Percentiles rank a stretch among this genome's conserved stretches.
phyloP scores from a whole-genome alignment of 2,888 invertebrate genomes.

The Osmoderma eremita region DNA sequence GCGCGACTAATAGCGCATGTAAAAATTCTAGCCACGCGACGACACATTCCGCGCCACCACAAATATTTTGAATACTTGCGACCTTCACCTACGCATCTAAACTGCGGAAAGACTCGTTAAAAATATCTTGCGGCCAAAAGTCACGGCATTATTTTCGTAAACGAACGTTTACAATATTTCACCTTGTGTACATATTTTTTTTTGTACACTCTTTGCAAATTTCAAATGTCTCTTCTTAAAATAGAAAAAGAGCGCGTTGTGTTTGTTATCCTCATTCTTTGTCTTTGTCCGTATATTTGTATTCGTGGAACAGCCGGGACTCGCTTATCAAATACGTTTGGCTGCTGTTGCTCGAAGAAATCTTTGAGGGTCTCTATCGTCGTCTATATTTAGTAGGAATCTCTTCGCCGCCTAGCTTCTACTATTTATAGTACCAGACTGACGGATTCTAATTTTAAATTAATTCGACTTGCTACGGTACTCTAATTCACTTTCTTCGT shows the following conservation, averaged over 20 bases:
- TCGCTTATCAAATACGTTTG: constrained; percentile 28
- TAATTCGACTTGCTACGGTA: constrained; percentile 27
- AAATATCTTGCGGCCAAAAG: constrained; percentile 27
- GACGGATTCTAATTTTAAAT: constrained; percentile 36
- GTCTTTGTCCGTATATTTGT: constrained; percentile 13
- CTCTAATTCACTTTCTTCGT: constrained; percentile 24
- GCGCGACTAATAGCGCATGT: background rate
- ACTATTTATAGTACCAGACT: constrained; percentile 34
- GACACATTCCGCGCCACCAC: too few species aligned
- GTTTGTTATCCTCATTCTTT: background rate
- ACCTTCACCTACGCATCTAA: constrained; percentile 5
- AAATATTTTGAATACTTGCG: constrained; percentile 14
- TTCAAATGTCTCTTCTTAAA: background rate
- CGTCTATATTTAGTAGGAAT: constrained; percentile 34
- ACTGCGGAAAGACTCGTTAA: constrained; percentile 14
- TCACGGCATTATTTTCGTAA: constrained; percentile 23
- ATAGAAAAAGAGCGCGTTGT: background rate
- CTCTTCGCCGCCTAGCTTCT: constrained; percentile 32
- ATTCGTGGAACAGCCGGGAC: constrained; percentile 24
- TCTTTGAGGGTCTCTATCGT: background rate
- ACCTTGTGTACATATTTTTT: background rate
- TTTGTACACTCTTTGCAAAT: background rate
- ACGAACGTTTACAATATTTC: background rate
- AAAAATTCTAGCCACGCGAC: background rate
- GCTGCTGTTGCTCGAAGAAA: constrained; percentile 21